Evolutionary conservation across 2,888 invertebrate species (phyloP).

Genomic region (Pyrgus malvae): DNA sequence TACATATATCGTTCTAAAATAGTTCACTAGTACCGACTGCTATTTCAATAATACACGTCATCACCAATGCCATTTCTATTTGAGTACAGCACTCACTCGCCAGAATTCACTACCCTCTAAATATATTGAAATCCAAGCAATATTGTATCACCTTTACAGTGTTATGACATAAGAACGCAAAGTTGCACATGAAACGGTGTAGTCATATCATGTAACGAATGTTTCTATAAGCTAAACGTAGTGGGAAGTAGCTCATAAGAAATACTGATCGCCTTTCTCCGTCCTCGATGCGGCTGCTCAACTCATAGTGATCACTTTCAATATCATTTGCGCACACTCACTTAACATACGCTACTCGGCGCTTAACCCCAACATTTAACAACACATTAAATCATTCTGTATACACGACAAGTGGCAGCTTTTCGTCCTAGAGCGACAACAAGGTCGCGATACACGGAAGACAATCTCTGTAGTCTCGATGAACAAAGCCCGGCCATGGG

Average conservation of each 20-base stretch:
- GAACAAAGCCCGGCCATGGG: slow-evolving; percentile 57
- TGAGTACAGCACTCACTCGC: slow-evolving; percentile 5
- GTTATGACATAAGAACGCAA: slow-evolving; percentile 9
- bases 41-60: background rate
- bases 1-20: too few relatives aligned
- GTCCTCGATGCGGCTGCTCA: slow-evolving; percentile 33
- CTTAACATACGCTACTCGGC: background rate
- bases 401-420: slow-evolving; percentile 40
- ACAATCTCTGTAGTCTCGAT: slow-evolving; percentile 68
- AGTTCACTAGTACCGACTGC: slow-evolving; percentile 47
- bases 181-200: slow-evolving; percentile 30
- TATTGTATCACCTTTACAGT: slow-evolving; percentile 4
- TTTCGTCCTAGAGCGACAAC: slow-evolving; percentile 47
- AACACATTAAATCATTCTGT: slow-evolving; percentile 7
- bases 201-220: slow-evolving; percentile 41
- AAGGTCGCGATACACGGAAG: slow-evolving; percentile 74
- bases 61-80: slow-evolving; percentile 2
- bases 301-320: slow-evolving; percentile 30
- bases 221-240: slow-evolving; percentile 45
- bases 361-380: background rate
- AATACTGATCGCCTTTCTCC: slow-evolving; percentile 41
- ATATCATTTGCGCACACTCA: slow-evolving; percentile 13
- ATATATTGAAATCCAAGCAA: background rate
- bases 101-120: background rate
- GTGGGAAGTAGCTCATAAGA: slow-evolving; percentile 50